Evolutionary conservation across 2,113 vertebrate genomes (phyloP).

Genomic region (Limnothrissa miodon): DNA sequence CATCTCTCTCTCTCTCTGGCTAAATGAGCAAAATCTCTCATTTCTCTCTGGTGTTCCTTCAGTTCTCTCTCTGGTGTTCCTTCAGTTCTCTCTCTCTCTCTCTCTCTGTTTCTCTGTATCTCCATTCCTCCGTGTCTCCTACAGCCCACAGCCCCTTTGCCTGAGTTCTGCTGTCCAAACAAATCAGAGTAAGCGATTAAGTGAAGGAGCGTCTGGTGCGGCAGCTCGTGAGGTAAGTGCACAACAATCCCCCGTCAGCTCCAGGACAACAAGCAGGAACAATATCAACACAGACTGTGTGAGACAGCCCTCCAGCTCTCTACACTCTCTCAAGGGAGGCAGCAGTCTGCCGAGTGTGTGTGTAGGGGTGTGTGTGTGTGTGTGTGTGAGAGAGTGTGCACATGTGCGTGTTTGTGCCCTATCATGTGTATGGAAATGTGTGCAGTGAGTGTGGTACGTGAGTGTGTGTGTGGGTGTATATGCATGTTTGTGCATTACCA

Average conservation of each 20-base stretch:
- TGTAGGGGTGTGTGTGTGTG: constrained; percentile 22
- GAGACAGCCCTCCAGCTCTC: constrained; percentile 61
- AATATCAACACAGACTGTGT: constrained; percentile 65
- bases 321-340: constrained; percentile 42
- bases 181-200: constrained; percentile 64
- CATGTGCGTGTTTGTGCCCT: background rate
- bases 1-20: background rate
- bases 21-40: background rate
- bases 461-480: background rate
- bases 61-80: background rate
- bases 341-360: background rate
- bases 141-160: constrained; percentile 45
- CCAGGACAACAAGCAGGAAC: constrained; percentile 65
- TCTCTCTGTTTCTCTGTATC: background rate
- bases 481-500: background rate
- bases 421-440: background rate
- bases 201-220: constrained; percentile 52
- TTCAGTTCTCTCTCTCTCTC: background rate
- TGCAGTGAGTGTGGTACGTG: constrained; percentile 3
- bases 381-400: constrained; percentile 24
- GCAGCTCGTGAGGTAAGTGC: constrained; percentile 47
- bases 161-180: constrained; percentile 61
- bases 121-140: background rate
- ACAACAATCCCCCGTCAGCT: constrained; percentile 64
- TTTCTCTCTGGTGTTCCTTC: background rate